These are phyloP conservation scores for Acrobasis suavella DNA, from an alignment of 2,888 invertebrate genomes.

Conservation along the genomic window DNA sequence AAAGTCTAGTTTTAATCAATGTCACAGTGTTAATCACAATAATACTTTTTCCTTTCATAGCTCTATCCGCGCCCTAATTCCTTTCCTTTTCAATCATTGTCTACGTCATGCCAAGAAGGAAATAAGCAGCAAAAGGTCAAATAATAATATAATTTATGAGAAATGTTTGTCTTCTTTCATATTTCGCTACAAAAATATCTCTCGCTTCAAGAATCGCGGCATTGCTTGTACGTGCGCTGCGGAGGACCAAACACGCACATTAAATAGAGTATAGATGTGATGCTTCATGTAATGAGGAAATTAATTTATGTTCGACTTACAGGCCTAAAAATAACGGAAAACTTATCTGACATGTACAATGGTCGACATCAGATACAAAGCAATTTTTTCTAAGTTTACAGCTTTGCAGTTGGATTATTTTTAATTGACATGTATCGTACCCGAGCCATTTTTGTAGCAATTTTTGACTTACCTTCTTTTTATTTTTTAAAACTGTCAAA, in stretches of 20 bases:
- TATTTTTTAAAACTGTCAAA: too few relatives aligned
- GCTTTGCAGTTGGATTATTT: too few relatives aligned
- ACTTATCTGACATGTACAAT: too few relatives aligned
- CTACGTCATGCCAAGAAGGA: slow-evolving; percentile 3
- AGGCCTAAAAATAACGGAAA: too few relatives aligned
- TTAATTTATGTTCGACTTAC: not conserved
- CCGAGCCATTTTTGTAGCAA: too few relatives aligned
- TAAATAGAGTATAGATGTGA: not conserved
- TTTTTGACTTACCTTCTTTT: too few relatives aligned
- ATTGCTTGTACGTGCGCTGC: slow-evolving; percentile 18
- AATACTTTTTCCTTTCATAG: not conserved
- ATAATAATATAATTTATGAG: slow-evolving; percentile 16
- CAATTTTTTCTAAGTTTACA: too few relatives aligned
- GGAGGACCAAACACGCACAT: not conserved
- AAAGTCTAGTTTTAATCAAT: too few relatives aligned
- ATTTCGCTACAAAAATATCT: slow-evolving; percentile 23
- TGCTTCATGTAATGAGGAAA: not conserved
- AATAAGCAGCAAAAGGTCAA: slow-evolving; percentile 15
- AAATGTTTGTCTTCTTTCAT: slow-evolving; percentile 19
- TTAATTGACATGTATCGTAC: too few relatives aligned
- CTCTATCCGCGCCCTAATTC: not conserved
- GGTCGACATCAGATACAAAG: too few relatives aligned
- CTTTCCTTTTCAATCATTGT: slow-evolving; percentile 2
- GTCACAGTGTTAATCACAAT: not conserved
- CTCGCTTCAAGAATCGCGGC: slow-evolving; percentile 21